A percentile compares a stretch with the other conserved stretches of the same genome.
Evolutionary conservation across 2,888 invertebrate genomes (phyloP).

Genomic region (Pachymerium ferrugineum): DNA sequence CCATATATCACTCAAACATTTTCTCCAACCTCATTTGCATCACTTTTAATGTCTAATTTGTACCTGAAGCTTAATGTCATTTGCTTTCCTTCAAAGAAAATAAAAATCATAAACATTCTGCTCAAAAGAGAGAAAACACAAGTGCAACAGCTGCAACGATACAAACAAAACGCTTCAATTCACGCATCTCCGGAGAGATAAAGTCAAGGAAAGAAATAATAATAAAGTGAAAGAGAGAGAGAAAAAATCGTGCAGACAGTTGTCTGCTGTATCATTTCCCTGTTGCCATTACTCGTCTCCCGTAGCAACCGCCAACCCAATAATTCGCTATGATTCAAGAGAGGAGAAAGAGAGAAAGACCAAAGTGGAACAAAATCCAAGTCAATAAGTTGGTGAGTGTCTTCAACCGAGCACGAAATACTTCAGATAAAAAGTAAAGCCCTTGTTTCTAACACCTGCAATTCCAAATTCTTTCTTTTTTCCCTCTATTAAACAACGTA

Average conservation of each 20-base stretch:
- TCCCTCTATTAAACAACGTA: too few species aligned
- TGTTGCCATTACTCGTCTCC: slow-evolving; percentile 16
- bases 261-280: slow-evolving; percentile 17
- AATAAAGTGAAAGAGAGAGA: not conserved
- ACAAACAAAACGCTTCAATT: not conserved
- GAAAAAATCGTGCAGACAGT: slow-evolving; percentile 4
- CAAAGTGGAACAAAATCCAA: slow-evolving; percentile 10
- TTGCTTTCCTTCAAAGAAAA: too few species aligned
- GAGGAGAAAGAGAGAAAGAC: not conserved
- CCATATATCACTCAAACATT: too few species aligned
- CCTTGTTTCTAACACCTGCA: too few species aligned
- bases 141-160: not conserved
- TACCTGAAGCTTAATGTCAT: too few species aligned
- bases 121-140: not conserved
- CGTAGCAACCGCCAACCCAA: slow-evolving; percentile 7
- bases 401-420: not conserved
- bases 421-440: not conserved
- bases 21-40: too few species aligned
- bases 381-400: slow-evolving; percentile 10
- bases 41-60: too few species aligned
- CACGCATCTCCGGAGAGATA: not conserved
- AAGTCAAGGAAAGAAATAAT: not conserved
- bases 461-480: too few species aligned
- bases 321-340: slow-evolving; percentile 5
- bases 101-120: too few species aligned